phyloP scores from a whole-genome alignment of 2,113 vertebrate genomes.

The Semnopithecus entellus region DNA sequence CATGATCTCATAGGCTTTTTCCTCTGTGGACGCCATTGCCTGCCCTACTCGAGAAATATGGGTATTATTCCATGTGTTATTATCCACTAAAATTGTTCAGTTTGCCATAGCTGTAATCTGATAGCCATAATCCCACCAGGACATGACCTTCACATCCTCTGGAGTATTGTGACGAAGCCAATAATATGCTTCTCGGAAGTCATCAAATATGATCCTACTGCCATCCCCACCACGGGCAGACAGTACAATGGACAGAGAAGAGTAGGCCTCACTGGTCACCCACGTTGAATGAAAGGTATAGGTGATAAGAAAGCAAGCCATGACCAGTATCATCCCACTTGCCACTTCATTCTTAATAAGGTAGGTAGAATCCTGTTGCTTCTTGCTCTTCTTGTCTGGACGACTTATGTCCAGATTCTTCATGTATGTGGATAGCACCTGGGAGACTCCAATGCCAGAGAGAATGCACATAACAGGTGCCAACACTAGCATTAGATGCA shows the following conservation, averaged over 20 bases:
- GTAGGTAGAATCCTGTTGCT: conserved; percentile 97
- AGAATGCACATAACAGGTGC: conserved; percentile 99
- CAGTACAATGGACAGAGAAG: conserved; percentile 97
- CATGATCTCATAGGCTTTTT: conserved; percentile 99
- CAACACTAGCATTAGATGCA: conserved; percentile 96
- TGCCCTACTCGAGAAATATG: conserved; percentile 99
- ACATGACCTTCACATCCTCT: conserved; percentile 99
- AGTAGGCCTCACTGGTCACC: conserved; percentile 99
- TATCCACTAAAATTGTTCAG: conserved; percentile 98
- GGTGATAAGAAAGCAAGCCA: conserved; percentile 99
- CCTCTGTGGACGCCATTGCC: conserved; percentile 99
- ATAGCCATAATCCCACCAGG: conserved; percentile 99
- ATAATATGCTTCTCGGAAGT: conserved; percentile 99
- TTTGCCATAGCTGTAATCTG: conserved; percentile 99
- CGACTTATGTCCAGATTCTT: conserved; percentile 98
- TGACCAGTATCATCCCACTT: conserved; percentile 98
- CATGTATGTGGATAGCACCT: conserved; percentile 98
- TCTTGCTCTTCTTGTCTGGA: conserved; percentile 96
- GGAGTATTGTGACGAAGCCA: conserved; percentile 99
- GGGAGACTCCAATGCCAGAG: conserved; percentile 97
- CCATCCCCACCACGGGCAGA: conserved; percentile 96
- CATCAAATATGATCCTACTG: conserved; percentile 98
- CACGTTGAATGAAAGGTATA: conserved; percentile 99
- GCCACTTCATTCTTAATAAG: conserved; percentile 99
- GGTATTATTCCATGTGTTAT: conserved; percentile 99